Percentiles rank a stretch among this genome's conserved stretches.
Conservation (phyloP, 2,797 vertebrate species). For the Pygocentrus nattereri region DNA sequence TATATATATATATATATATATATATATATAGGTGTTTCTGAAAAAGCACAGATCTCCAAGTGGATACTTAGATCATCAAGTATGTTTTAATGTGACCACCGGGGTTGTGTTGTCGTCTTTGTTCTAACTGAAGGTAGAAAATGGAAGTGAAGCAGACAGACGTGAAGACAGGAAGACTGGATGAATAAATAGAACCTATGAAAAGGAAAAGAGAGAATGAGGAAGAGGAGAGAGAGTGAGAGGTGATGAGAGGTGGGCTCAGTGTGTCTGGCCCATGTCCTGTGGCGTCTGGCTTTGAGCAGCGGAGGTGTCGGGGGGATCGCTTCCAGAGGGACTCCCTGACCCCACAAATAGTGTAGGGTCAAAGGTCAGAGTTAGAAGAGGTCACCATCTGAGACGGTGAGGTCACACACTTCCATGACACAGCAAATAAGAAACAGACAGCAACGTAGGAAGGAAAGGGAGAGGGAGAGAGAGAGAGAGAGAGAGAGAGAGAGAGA, state of each 20-base stretch:
- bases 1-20: too few species aligned
- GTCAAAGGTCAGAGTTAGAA: constrained; percentile 45
- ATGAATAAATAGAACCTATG: constrained; percentile 20
- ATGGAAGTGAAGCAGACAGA: constrained; percentile 16
- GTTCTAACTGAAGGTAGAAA: too few species aligned
- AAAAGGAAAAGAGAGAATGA: constrained; percentile 11
- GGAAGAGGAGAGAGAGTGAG: not conserved
- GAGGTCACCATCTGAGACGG: constrained; percentile 40
- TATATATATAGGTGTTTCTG: too few species aligned
- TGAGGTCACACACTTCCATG: constrained; percentile 45
- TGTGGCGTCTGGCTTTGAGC: constrained; percentile 40
- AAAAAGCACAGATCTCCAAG: too few species aligned
- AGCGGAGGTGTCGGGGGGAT: constrained; percentile 50
- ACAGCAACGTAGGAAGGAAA: constrained; percentile 41
- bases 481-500: not conserved
- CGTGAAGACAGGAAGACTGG: constrained; percentile 28
- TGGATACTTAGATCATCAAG: too few species aligned
- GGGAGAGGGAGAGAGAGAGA: not conserved
- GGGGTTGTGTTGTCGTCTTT: too few species aligned
- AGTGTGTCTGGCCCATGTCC: constrained; percentile 50
- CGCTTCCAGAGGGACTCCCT: constrained; percentile 51
- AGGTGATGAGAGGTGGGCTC: constrained; percentile 18
- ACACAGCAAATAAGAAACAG: constrained; percentile 61
- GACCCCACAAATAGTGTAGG: constrained; percentile 55
- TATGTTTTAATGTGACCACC: too few species aligned